These are phyloP conservation scores for Discoglossus pictus DNA, from an alignment of 2,797 vertebrate genomes.

Conservation along the genomic window DNA sequence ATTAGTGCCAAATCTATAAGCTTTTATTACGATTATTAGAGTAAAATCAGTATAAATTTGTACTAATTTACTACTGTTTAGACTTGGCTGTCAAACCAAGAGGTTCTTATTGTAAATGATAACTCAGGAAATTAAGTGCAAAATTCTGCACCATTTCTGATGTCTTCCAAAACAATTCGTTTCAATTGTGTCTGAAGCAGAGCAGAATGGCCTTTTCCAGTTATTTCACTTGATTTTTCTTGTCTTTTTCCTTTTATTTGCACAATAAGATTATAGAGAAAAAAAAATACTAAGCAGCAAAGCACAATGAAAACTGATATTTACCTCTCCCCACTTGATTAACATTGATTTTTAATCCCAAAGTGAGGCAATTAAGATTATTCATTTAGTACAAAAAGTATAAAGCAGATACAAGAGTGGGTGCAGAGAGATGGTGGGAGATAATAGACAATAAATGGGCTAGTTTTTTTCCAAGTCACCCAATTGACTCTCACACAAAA, in stretches of 20 bases:
- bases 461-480: constrained; percentile 55
- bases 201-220: constrained; percentile 75
- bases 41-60: constrained; percentile 90
- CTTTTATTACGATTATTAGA: constrained; percentile 90
- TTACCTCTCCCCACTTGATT: constrained; percentile 74
- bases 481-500: constrained; percentile 68
- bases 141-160: constrained; percentile 87
- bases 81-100: constrained; percentile 82
- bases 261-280: constrained; percentile 60
- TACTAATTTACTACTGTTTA: constrained; percentile 89
- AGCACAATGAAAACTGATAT: constrained; percentile 80
- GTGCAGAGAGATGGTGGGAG: constrained; percentile 67
- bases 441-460: constrained; percentile 67
- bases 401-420: constrained; percentile 75
- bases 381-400: constrained; percentile 82
- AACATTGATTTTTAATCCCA: constrained; percentile 92
- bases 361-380: constrained; percentile 87
- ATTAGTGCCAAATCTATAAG: constrained; percentile 89
- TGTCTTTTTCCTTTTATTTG: constrained; percentile 68
- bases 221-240: constrained; percentile 70
- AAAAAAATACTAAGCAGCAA: constrained; percentile 69
- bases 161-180: constrained; percentile 78
- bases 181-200: constrained; percentile 77
- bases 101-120: constrained; percentile 86
- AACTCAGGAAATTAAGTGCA: constrained; percentile 88